Evolutionary conservation across 2,888 invertebrate species (phyloP).

Genomic region (Beris chalybata): DNA sequence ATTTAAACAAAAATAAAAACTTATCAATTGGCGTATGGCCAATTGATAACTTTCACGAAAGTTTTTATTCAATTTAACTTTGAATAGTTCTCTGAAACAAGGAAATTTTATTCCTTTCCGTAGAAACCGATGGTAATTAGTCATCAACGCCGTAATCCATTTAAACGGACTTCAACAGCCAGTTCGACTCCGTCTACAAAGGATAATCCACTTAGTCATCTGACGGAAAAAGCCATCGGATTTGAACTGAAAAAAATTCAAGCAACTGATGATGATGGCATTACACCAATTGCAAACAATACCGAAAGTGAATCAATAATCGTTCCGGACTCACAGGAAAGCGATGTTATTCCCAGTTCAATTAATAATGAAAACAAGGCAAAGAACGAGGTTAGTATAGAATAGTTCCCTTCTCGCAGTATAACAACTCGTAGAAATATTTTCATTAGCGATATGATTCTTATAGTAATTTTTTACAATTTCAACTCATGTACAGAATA

Average conservation of each 20-base stretch:
- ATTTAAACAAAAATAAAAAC: no score
- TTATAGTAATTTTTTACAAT: background rate
- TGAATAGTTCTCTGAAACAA: no score
- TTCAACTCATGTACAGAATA: constrained; percentile 28
- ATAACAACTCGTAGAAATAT: background rate
- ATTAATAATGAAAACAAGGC: constrained; percentile 40
- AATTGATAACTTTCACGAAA: background rate
- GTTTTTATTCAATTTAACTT: no score
- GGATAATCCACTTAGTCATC: constrained; percentile 53
- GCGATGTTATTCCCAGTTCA: constrained; percentile 36
- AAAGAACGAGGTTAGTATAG: constrained; percentile 38
- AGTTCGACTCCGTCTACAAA: constrained; percentile 41
- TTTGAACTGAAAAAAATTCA: constrained; percentile 35
- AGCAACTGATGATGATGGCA: constrained; percentile 18
- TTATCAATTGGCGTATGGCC: no score
- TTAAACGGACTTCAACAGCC: constrained; percentile 59
- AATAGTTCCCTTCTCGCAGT: no score
- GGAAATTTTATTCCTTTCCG: background rate
- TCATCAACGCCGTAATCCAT: constrained; percentile 57
- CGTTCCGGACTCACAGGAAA: constrained; percentile 20
- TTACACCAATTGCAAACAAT: constrained; percentile 8
- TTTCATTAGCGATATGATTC: background rate
- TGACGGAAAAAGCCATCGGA: constrained; percentile 41
- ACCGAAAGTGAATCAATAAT: constrained; percentile 9
- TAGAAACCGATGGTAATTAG: constrained; percentile 51